Evolutionary conservation across 2,113 vertebrate genomes (phyloP).

Genomic region (Lophochroa leadbeateri): DNA sequence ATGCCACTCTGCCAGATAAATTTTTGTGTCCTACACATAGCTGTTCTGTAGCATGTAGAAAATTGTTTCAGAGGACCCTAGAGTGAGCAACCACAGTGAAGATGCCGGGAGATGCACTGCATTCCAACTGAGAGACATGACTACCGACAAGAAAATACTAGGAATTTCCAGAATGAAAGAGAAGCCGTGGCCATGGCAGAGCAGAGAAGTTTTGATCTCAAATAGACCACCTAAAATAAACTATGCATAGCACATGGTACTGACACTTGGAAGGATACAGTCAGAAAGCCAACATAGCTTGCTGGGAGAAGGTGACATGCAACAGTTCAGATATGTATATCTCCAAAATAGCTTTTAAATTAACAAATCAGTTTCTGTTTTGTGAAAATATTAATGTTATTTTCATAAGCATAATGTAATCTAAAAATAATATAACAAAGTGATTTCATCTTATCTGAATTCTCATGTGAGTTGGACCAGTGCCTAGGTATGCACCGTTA

Average conservation of each 20-base stretch:
- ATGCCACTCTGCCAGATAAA: background rate
- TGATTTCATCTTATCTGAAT: background rate
- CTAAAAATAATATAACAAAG: background rate
- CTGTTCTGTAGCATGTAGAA: background rate
- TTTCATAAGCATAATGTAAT: background rate
- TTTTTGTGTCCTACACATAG: background rate
- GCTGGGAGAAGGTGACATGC: background rate
- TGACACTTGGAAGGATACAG: background rate
- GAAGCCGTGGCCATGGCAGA: background rate
- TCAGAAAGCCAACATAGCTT: background rate
- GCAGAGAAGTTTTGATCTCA: background rate
- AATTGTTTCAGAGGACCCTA: background rate
- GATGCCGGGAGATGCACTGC: background rate
- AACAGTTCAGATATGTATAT: fast-evolving
- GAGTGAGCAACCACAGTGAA: background rate
- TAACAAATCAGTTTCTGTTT: background rate
- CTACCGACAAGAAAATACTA: background rate
- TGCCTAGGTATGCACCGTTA: fast-evolving
- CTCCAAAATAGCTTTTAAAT: background rate
- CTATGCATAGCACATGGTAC: fast-evolving
- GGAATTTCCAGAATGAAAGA: background rate
- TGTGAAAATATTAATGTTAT: background rate
- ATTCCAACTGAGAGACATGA: background rate
- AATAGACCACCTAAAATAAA: background rate
- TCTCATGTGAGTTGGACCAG: background rate